phyloP scores from a whole-genome alignment of 2,797 vertebrate species.

The Peromyscus nudipes region DNA sequence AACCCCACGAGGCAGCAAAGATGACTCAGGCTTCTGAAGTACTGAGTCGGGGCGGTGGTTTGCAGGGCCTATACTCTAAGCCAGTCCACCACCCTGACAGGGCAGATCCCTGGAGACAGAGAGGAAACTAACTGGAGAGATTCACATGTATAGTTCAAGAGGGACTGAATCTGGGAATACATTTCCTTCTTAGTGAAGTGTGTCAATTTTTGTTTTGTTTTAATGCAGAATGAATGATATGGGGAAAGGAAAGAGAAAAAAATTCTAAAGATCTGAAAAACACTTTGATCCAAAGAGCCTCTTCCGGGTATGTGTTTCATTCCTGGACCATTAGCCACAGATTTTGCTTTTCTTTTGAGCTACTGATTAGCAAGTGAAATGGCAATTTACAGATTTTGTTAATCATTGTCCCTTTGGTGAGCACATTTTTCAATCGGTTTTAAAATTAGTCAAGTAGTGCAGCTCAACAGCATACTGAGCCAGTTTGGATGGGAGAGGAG shows the following conservation, averaged over 20 bases:
- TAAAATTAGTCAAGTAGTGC: conserved; percentile 50
- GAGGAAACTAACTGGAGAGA: neutral
- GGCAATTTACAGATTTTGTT: conserved; percentile 72
- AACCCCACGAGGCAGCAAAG: neutral
- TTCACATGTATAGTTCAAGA: neutral
- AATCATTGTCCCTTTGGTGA: conserved; percentile 70
- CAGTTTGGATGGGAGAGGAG: conserved; percentile 24
- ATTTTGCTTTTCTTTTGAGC: conserved; percentile 67
- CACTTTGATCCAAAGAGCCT: conserved; percentile 55
- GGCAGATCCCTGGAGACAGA: neutral
- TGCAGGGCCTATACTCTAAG: neutral
- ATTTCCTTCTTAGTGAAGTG: conserved; percentile 40
- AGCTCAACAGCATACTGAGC: conserved; percentile 37
- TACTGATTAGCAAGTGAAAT: conserved; percentile 71
- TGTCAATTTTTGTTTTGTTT: neutral
- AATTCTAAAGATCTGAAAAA: conserved; percentile 40
- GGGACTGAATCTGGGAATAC: neutral
- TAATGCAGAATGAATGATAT: neutral
- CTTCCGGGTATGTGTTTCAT: conserved; percentile 24
- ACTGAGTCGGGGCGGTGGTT: neutral
- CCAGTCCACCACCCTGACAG: neutral
- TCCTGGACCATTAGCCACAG: conserved; percentile 43
- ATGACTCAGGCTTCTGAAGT: neutral
- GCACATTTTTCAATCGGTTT: conserved; percentile 67
- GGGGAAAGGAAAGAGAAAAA: neutral